phyloP scores from a whole-genome alignment of 2,113 vertebrate genomes.

The Scatophagus argus region DNA sequence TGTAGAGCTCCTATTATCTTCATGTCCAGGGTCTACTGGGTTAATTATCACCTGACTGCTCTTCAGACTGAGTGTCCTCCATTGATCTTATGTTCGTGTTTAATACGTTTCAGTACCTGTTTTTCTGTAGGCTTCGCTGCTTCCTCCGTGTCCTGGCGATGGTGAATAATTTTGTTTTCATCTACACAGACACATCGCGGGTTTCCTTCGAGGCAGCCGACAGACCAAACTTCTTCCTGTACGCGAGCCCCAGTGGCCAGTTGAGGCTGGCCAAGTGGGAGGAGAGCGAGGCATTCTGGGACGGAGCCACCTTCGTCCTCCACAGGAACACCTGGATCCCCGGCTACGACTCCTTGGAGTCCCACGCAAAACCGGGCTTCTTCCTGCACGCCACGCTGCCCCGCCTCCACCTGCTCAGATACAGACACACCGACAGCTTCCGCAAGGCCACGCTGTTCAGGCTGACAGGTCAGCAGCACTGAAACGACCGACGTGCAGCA shows the following conservation, averaged over 20 bases:
- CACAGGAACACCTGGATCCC: slow-evolving; percentile 90
- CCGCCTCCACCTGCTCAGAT: slow-evolving; percentile 85
- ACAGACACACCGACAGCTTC: slow-evolving; percentile 88
- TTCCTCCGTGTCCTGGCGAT: background rate
- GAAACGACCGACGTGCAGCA: background rate
- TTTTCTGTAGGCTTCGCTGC: too few relatives aligned
- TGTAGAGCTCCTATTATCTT: too few relatives aligned
- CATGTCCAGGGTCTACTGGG: too few relatives aligned
- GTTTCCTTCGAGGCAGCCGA: slow-evolving; percentile 92
- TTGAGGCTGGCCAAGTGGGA: slow-evolving; percentile 90
- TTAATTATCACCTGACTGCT: too few relatives aligned
- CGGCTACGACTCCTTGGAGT: slow-evolving; percentile 92
- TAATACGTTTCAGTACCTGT: background rate
- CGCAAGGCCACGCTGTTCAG: slow-evolving; percentile 90
- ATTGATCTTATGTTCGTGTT: too few relatives aligned
- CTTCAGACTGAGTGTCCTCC: too few relatives aligned
- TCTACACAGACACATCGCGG: slow-evolving; percentile 87
- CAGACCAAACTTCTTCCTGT: slow-evolving; percentile 94
- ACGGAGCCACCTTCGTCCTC: slow-evolving; percentile 89
- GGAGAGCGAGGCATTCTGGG: slow-evolving; percentile 84
- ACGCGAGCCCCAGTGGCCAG: slow-evolving; percentile 77
- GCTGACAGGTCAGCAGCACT: slow-evolving; percentile 85
- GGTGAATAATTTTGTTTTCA: background rate
- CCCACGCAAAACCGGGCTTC: slow-evolving; percentile 87
- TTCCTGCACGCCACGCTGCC: slow-evolving; percentile 86